A percentile compares a stretch with the other conserved stretches of the same genome.
Conservation (phyloP, 2,113 vertebrate genomes). For the Leucosticte australis region DNA sequence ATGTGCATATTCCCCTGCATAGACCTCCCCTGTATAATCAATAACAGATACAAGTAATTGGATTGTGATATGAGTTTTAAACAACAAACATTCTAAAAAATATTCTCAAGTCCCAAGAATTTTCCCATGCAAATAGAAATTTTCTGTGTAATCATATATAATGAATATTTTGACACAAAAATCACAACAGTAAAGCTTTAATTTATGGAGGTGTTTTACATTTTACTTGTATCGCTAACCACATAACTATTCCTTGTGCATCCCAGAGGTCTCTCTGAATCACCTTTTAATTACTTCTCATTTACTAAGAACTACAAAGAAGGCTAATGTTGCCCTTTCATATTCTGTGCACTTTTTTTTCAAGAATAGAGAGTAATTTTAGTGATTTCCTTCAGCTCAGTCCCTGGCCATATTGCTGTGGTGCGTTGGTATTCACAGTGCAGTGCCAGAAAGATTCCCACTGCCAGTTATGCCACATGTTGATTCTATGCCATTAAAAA, state of each 20-base stretch:
- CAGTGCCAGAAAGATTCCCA: background rate
- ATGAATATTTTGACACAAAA: background rate
- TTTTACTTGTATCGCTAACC: background rate
- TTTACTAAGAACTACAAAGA: background rate
- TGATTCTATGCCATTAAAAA: background rate
- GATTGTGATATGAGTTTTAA: background rate
- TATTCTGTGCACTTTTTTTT: background rate
- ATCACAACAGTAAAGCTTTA: background rate
- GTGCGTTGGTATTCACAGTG: background rate
- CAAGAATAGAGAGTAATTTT: background rate
- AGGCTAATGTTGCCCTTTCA: background rate
- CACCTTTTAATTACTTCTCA: background rate
- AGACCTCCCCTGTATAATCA: background rate
- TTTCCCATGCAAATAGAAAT: background rate
- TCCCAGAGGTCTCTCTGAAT: background rate
- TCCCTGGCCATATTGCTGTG: background rate
- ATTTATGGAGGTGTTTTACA: background rate
- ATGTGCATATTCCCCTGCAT: background rate
- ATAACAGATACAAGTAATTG: background rate
- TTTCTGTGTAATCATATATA: background rate
- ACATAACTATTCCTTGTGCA: background rate
- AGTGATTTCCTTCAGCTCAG: background rate
- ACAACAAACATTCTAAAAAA: background rate
- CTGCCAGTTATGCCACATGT: rapidly evolving
- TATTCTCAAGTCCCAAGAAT: background rate